These are phyloP conservation scores for Colius striatus DNA, from an alignment of 2,113 vertebrate genomes.

Conservation along the genomic window DNA sequence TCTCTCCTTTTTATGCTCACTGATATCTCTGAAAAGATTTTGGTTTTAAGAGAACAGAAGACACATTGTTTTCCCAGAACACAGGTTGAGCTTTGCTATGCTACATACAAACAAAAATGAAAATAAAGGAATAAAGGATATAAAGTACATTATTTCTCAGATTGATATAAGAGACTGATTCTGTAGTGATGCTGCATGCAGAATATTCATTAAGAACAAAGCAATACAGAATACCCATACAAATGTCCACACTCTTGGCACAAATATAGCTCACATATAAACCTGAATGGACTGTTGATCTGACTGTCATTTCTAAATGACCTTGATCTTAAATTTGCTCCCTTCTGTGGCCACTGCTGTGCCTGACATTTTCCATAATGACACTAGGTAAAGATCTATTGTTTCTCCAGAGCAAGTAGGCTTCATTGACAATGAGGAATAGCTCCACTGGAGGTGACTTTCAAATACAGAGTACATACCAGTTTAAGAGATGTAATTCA, in stretches of 20 bases:
- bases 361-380: slow-evolving; percentile 56
- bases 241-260: background rate
- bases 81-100: background rate
- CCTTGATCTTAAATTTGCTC: slow-evolving; percentile 61
- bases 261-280: slow-evolving; percentile 35
- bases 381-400: slow-evolving; percentile 37
- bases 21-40: background rate
- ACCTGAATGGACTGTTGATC: slow-evolving; percentile 28
- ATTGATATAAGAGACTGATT: background rate
- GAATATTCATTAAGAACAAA: slow-evolving; percentile 30
- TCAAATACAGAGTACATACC: background rate
- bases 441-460: slow-evolving; percentile 19
- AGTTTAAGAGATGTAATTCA: background rate
- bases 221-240: background rate
- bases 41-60: background rate
- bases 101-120: background rate
- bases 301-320: slow-evolving; percentile 31
- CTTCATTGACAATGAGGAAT: background rate
- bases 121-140: background rate
- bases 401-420: slow-evolving; percentile 21
- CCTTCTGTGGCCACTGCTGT: background rate
- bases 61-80: background rate
- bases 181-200: slow-evolving; percentile 5
- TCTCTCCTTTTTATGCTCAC: background rate
- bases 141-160: slow-evolving; percentile 16